Evolutionary conservation across 1,140 invertebrate species (phyloP).

Genomic region (Drosophila suzukii): DNA sequence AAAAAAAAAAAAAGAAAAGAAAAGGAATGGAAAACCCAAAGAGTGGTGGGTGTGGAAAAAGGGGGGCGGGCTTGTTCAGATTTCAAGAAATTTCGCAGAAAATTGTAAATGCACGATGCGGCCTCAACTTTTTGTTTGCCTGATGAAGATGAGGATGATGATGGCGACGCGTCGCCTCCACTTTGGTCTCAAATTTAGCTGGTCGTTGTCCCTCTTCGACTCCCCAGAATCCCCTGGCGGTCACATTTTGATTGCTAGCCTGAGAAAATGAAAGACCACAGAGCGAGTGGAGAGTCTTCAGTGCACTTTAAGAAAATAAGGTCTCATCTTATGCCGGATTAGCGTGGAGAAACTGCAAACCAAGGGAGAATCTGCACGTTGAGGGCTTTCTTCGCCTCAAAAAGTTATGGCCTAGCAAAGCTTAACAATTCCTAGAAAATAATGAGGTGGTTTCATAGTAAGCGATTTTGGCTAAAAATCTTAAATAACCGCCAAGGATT

Average conservation of each 20-base stretch:
- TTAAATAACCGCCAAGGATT: no score
- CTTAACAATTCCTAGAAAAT: no score
- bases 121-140: slow-evolving; percentile 9
- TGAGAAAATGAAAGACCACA: slow-evolving; percentile 68
- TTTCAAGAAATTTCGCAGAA: slow-evolving; percentile 81
- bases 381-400: no score
- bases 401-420: no score
- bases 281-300: slow-evolving; percentile 16
- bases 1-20: background rate
- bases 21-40: slow-evolving; percentile 20
- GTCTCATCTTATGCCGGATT: no score
- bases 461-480: no score
- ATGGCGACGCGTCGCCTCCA: slow-evolving; percentile 60
- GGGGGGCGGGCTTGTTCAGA: slow-evolving; percentile 57
- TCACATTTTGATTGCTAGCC: slow-evolving; percentile 66
- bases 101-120: slow-evolving; percentile 78
- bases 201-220: slow-evolving; percentile 35
- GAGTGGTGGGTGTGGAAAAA: slow-evolving; percentile 30
- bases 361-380: no score
- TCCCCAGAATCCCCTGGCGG: slow-evolving; percentile 6
- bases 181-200: slow-evolving; percentile 72
- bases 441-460: no score
- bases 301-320: background rate
- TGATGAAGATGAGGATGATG: slow-evolving; percentile 40
- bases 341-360: background rate